A percentile compares a stretch with the other conserved stretches of the same genome.
Conservation (phyloP, 1,140 invertebrate species). For the Zaprionus lachaisei region DNA sequence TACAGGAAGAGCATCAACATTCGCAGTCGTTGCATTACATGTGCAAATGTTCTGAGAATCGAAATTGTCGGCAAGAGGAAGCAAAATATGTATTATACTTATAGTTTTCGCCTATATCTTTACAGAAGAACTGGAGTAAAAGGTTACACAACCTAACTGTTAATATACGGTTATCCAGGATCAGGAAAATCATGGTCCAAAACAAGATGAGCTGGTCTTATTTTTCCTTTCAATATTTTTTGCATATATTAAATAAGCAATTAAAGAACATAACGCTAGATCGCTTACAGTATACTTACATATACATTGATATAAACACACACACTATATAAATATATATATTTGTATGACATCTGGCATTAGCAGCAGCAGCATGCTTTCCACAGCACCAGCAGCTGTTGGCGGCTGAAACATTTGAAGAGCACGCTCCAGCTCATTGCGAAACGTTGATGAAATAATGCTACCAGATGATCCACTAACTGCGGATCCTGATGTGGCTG, state of each 20-base stretch:
- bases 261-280: conserved; percentile 42
- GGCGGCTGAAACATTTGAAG: conserved; percentile 64
- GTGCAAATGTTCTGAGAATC: too few species aligned
- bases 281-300: conserved; percentile 52
- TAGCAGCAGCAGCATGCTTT: conserved; percentile 54
- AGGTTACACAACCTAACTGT: too few species aligned
- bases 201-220: too few species aligned
- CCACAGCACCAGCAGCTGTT: conserved; percentile 31
- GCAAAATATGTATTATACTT: too few species aligned
- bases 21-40: too few species aligned
- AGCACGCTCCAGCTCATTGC: conserved; percentile 66
- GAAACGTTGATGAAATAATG: conserved; percentile 67
- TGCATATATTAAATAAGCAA: conserved; percentile 42
- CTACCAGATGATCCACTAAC: conserved; percentile 34
- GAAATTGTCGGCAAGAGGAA: too few species aligned
- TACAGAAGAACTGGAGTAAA: too few species aligned
- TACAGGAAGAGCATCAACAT: too few species aligned
- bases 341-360: conserved; percentile 25
- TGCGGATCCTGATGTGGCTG: conserved; percentile 3
- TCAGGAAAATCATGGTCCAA: too few species aligned
- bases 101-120: too few species aligned
- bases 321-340: conserved; percentile 26
- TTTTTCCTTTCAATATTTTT: conserved; percentile 10
- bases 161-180: too few species aligned
- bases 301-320: conserved; percentile 27